Evolutionary conservation across 2,797 vertebrate species (phyloP), one percentile per base, ranked within the genome.

Genomic region (Holocentrus rufus): DNA sequence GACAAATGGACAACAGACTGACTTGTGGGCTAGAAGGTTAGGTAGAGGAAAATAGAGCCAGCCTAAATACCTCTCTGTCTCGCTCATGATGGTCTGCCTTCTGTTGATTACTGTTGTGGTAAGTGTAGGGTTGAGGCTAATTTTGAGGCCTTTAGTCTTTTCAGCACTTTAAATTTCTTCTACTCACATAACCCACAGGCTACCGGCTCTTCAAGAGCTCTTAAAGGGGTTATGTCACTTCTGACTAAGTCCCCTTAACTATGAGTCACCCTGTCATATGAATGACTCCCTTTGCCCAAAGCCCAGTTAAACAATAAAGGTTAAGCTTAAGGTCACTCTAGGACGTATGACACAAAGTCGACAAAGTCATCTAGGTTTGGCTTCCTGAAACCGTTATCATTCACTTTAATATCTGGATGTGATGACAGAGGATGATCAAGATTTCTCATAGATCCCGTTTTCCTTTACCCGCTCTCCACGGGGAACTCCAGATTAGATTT

Each of bases 151-250:
- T 87, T 86, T 54, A 71, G 67, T 27, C 36, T 62, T 62, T 55
- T 81, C 76, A 72, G 84, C 79, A 82, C 39, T 76, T 77, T 13
- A 67, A 65, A 49, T 58, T 65, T 17, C 39, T 31, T 31, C 56
- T 55, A 27, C 60, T 85, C 31, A 2, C 57, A 58, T 85, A 84
- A 84, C 76, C 69, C 13, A 2, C 22, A 74, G 76, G 57, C 39
- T 50, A 5, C 44, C 30, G 15, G 39, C 60, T 76, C 34, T 82
- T 61, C 71, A 74, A 69, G 59, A 80, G 52, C 79, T 77, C 44
- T 76, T 80, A 66, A 77, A 69, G 46, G 36, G 53, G 34, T 67
- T 59, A 66, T 65, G 86, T 88, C 85, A 88, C 75, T 34, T 61
- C 67, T 81, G 82, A 84, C 79, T 72, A 62, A 73, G 61, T 61